Conservation (phyloP, 2,797 vertebrate genomes). For the Clarias laeviceps region DNA sequence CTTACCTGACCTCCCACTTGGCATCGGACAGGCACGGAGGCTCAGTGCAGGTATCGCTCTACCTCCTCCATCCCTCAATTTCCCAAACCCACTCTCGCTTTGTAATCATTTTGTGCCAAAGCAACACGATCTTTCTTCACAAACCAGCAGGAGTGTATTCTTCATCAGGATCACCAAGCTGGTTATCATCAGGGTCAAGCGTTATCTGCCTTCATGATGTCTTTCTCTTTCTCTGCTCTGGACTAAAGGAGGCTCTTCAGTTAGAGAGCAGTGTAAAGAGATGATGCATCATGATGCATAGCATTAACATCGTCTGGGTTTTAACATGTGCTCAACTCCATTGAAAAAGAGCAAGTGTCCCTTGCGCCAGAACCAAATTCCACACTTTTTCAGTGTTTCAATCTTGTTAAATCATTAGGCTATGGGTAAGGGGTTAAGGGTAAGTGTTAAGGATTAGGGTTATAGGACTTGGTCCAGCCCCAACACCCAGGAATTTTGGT, state of each 20-base stretch:
- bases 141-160: background rate
- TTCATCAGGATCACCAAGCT: constrained; percentile 15
- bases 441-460: background rate
- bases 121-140: background rate
- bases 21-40: constrained; percentile 96
- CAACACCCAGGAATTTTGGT: background rate
- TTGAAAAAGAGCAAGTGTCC: no score
- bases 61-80: constrained; percentile 50
- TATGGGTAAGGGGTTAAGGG: background rate
- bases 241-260: constrained; percentile 5
- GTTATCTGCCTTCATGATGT: background rate
- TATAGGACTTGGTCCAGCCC: background rate
- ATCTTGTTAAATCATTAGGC: background rate
- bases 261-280: background rate
- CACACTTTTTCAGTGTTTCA: background rate
- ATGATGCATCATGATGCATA: background rate
- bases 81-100: constrained; percentile 45
- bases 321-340: background rate
- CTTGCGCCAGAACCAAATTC: background rate
- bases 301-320: constrained; percentile 15
- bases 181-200: background rate
- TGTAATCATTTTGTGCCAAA: constrained; percentile 21
- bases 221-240: background rate
- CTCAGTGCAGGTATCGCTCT: constrained; percentile 93
- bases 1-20: constrained; percentile 95